Conservation (phyloP, 1,140 invertebrate species). For the Cataglyphis hispanica region DNA sequence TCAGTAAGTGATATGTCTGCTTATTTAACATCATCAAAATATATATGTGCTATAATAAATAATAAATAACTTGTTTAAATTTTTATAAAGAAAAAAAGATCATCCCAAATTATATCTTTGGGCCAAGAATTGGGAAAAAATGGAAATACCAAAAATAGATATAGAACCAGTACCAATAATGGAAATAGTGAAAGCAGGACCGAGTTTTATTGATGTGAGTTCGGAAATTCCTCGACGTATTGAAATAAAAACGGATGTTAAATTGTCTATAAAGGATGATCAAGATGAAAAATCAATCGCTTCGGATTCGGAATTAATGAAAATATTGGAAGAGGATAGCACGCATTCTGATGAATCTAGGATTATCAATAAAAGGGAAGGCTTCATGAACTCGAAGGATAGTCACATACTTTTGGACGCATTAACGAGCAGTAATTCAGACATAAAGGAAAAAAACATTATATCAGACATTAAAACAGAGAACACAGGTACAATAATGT, state of each 20-base stretch:
- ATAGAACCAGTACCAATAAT: constrained; percentile 81
- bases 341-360: constrained; percentile 80
- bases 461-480: constrained; percentile 64
- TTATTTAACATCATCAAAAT: background rate
- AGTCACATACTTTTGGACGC: constrained; percentile 80
- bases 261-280: constrained; percentile 76
- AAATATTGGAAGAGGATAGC: constrained; percentile 85
- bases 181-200: constrained; percentile 76
- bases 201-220: constrained; percentile 55
- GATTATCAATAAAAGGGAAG: constrained; percentile 75
- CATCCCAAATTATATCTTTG: constrained; percentile 95
- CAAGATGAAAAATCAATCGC: constrained; percentile 82
- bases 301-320: constrained; percentile 84
- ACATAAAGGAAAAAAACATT: constrained; percentile 60
- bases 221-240: constrained; percentile 64
- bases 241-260: constrained; percentile 75
- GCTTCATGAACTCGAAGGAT: constrained; percentile 67
- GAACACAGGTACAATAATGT: constrained; percentile 25
- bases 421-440: constrained; percentile 71
- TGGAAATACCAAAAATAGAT: constrained; percentile 80
- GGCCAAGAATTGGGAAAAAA: constrained; percentile 93
- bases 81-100: constrained; percentile 89
- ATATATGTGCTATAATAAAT: background rate
- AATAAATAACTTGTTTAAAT: constrained; percentile 60
- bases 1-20: constrained; percentile 87